These are phyloP conservation scores for Aurelia aurita DNA, from an alignment of 30 jellyfish, hydroid and myxozoan species.

Conservation along the genomic window DNA sequence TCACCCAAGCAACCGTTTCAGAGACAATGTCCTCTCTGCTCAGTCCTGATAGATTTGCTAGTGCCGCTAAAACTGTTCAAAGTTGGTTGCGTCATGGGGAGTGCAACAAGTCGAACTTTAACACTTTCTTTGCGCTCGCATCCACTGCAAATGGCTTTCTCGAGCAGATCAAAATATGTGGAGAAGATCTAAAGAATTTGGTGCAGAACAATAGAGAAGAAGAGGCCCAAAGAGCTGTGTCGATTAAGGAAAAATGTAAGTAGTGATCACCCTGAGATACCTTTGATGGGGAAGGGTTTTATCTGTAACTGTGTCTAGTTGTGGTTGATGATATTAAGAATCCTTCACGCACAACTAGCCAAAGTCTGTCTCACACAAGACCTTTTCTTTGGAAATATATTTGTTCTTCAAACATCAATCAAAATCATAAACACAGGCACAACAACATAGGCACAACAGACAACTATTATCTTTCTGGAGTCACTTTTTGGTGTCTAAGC, in stretches of 20 bases:
- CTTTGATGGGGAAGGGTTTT: too few species aligned
- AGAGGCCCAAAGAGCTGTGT: neutral
- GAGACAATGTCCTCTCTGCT: neutral
- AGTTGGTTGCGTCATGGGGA: slow-evolving; percentile 9
- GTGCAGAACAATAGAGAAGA: neutral
- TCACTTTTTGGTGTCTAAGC: too few species aligned
- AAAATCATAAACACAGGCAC: too few species aligned
- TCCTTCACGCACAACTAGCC: too few species aligned
- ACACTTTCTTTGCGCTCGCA: neutral
- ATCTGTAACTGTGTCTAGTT: too few species aligned
- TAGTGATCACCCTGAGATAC: neutral
- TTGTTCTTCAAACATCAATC: too few species aligned
- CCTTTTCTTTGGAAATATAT: too few species aligned
- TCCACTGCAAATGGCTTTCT: slow-evolving; percentile 12
- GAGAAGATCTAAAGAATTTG: neutral
- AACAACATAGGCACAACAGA: too few species aligned
- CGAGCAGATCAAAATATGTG: neutral
- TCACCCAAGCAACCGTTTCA: neutral
- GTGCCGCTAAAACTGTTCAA: neutral
- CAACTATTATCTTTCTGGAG: too few species aligned
- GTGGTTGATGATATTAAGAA: too few species aligned
- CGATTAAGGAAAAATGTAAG: neutral
- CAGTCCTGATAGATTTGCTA: neutral
- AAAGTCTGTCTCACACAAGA: too few species aligned
- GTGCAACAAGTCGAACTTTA: neutral